These are phyloP conservation scores for Anolis carolinensis DNA, from an alignment of 2,113 vertebrate genomes.

Conservation along the genomic window DNA sequence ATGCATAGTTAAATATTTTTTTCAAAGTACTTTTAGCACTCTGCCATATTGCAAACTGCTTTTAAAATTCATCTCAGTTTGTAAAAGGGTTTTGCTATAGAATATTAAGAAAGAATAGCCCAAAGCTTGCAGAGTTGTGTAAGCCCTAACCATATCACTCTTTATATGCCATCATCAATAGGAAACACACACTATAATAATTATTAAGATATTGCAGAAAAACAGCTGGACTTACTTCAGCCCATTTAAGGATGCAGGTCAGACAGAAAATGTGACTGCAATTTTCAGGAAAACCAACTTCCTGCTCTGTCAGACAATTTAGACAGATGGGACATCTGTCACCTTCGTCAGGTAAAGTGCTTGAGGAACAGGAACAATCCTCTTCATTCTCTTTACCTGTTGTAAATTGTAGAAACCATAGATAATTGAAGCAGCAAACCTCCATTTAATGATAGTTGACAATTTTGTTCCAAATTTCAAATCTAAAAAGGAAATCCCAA, in stretches of 20 bases:
- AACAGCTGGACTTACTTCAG: conserved; percentile 82
- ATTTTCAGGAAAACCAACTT: conserved; percentile 89
- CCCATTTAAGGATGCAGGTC: conserved; percentile 93
- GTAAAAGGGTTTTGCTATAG: background rate
- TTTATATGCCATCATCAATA: background rate
- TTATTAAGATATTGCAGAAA: background rate
- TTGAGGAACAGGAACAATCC: conserved; percentile 62
- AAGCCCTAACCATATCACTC: no score
- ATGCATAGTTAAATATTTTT: background rate
- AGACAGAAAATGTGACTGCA: conserved; percentile 94
- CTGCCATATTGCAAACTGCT: background rate
- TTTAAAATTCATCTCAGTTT: background rate
- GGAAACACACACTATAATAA: background rate
- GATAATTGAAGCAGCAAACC: background rate
- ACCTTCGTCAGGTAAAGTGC: conserved; percentile 62
- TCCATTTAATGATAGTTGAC: background rate
- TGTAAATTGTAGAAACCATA: conserved; percentile 41
- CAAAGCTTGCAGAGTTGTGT: background rate
- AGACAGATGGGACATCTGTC: conserved; percentile 94
- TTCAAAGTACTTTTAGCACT: background rate
- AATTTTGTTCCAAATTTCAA: background rate
- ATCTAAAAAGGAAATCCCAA: background rate
- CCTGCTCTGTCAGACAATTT: conserved; percentile 79
- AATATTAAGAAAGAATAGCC: background rate
- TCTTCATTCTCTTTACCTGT: conserved; percentile 81